Evolutionary conservation across 2,888 invertebrate species (phyloP).

Genomic region (Heteropelma amictum): DNA sequence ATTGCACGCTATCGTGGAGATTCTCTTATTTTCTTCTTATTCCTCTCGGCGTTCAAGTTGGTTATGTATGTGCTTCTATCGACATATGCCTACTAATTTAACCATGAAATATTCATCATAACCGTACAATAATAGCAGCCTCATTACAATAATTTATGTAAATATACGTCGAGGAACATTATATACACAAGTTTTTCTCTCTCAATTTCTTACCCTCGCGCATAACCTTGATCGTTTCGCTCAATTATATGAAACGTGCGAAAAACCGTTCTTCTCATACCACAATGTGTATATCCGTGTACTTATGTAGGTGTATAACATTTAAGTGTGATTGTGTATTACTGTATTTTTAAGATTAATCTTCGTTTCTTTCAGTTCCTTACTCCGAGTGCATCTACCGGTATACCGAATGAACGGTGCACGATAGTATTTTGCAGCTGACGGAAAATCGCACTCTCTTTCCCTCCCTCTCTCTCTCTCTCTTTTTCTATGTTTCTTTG

Average conservation of each 20-base stretch:
- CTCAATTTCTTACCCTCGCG: background rate
- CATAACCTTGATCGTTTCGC: slow-evolving; percentile 28
- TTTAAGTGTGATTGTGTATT: slow-evolving; percentile 1
- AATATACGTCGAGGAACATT: slow-evolving; percentile 32
- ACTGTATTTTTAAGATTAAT: background rate
- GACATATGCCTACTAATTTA: too few relatives aligned
- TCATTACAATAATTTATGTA: slow-evolving; percentile 46
- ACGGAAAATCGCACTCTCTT: slow-evolving; percentile 24
- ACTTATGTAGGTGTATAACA: background rate
- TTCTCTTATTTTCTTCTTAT: too few relatives aligned
- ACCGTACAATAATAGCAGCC: slow-evolving; percentile 39
- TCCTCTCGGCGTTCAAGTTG: too few relatives aligned
- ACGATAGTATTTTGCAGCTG: slow-evolving; percentile 41
- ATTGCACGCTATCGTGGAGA: too few relatives aligned
- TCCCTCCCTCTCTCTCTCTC: background rate
- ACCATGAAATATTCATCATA: slow-evolving; percentile 39
- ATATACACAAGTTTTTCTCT: background rate
- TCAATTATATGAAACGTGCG: slow-evolving; percentile 46
- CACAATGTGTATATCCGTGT: background rate
- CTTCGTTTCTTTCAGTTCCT: background rate
- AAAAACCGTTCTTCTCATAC: slow-evolving; percentile 37
- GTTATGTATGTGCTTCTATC: too few relatives aligned
- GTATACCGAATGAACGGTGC: slow-evolving; percentile 12
- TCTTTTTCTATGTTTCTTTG: background rate
- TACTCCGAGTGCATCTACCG: slow-evolving; percentile 19